Base-by-base conservation (phyloP, 1,140 invertebrate genomes). In the Meteorus sp. region DNA sequence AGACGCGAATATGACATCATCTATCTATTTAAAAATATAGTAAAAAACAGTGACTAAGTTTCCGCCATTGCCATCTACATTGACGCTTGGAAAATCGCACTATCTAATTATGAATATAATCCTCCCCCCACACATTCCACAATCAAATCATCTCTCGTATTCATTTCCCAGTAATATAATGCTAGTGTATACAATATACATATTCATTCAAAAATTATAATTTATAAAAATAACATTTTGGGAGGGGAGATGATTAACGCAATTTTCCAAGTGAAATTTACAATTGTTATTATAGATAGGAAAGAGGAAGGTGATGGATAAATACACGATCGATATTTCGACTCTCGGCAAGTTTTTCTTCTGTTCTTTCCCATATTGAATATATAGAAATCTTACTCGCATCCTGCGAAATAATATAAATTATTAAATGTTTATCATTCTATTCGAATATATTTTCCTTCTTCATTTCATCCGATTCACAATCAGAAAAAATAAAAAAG, bases 11-110 rank as follows among this genome's bases (percentile, higher is more conserved):
- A 74, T 63, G 66, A 72, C 69, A 72, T 35, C 62, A 71, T 64
- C 48, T 59, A 43, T 67, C 62, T 72, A 69, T 63, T 72, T 71
- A 60, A 72, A 78, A 79, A 59, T 52, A 78, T 76, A 76, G 74
- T 76, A 78, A 76, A 79, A 78, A 78, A 78, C 75, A 77, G 72
- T 79, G 76, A 79, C 77, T 79, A 77, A 78, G 70, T 78, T 74
- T 71, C 64, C 65, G 63, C 63, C 62, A 71, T 72, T 72, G 68
- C 62, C 64, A 17, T 44, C 13, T 59, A 31, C 31, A 22, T 69
- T 62, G 62, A 69, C 69, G 65, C 60, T 70, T 67, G 64, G 69
- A 71, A 74, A 74, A 66, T 66, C 67, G 60, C 64, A 65, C 64
- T 70, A 52, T 70, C 66, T 67, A 67, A 68, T 63, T 67, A 68